phyloP scores from a whole-genome alignment of 2,797 vertebrate species.

The Threskiornis aethiopicus region DNA sequence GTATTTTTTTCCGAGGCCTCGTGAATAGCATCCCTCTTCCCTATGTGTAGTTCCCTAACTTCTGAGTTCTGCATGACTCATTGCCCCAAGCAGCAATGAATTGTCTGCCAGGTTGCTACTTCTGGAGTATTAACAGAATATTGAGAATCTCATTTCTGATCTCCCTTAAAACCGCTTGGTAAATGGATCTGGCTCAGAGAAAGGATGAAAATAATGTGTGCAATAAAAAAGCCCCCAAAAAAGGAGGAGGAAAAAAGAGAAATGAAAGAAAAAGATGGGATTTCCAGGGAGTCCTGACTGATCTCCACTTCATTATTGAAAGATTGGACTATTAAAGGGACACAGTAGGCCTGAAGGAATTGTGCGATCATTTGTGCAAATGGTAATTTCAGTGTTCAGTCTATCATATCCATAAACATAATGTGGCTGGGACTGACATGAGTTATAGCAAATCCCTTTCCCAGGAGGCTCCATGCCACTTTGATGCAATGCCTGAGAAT shows the following conservation, averaged over 20 bases:
- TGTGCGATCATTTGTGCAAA: constrained; percentile 73
- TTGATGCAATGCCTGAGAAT: constrained; percentile 60
- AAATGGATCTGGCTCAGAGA: constrained; percentile 50
- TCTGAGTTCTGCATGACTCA: constrained; percentile 6
- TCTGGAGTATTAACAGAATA: constrained; percentile 49
- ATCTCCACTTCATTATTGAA: constrained; percentile 73
- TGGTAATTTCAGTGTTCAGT: constrained; percentile 74
- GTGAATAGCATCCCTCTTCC: background rate
- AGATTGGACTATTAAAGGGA: constrained; percentile 72
- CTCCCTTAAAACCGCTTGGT: constrained; percentile 30
- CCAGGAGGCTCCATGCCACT: constrained; percentile 51
- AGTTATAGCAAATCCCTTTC: constrained; percentile 53
- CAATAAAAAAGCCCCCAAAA: constrained; percentile 40
- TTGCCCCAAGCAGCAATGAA: constrained; percentile 36
- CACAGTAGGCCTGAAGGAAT: constrained; percentile 69
- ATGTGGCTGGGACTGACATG: constrained; percentile 46
- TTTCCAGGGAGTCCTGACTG: constrained; percentile 64
- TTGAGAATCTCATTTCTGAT: constrained; percentile 55
- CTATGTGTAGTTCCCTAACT: background rate
- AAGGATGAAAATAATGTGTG: constrained; percentile 30
- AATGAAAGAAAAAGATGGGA: constrained; percentile 58
- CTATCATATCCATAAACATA: constrained; percentile 68
- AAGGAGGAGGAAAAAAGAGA: background rate
- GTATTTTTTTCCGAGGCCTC: background rate
- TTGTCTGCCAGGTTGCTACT: constrained; percentile 44